phyloP scores from a whole-genome alignment of 2,797 vertebrate genomes.

The Hydrocynus forskahlii region DNA sequence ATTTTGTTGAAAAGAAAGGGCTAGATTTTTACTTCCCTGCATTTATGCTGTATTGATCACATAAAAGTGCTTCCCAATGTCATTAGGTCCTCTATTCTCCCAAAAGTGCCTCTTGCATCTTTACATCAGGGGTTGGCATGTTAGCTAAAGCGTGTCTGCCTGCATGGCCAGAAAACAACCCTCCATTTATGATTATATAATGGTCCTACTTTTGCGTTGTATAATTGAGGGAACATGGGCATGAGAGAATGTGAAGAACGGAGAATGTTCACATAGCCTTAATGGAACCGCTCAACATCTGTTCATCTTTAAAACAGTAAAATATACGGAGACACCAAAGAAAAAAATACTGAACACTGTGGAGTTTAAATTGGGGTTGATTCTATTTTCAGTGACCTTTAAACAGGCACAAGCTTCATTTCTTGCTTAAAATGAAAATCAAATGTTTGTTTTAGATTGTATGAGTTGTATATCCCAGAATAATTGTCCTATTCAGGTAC shows the following conservation, averaged over 20 bases:
- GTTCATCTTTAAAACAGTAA: background rate
- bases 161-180: slow-evolving; percentile 18
- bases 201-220: background rate
- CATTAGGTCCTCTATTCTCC: slow-evolving; percentile 42
- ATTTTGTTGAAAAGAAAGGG: background rate
- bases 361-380: background rate
- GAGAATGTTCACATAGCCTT: background rate
- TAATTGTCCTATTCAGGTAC: too few relatives aligned
- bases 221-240: background rate
- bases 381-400: too few relatives aligned
- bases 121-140: slow-evolving; percentile 19
- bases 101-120: slow-evolving; percentile 68
- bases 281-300: background rate
- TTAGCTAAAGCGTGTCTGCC: slow-evolving; percentile 46
- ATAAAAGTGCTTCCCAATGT: background rate
- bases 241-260: background rate
- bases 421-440: too few relatives aligned
- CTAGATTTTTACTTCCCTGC: background rate
- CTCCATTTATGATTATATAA: slow-evolving; percentile 44
- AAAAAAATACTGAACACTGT: background rate
- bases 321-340: background rate
- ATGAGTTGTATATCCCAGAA: too few relatives aligned
- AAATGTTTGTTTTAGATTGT: too few relatives aligned
- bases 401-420: too few relatives aligned
- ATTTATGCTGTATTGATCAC: slow-evolving; percentile 18